Evolutionary conservation across 2,113 vertebrate species (phyloP).

Genomic region (Trichomycterus rosablanca): DNA sequence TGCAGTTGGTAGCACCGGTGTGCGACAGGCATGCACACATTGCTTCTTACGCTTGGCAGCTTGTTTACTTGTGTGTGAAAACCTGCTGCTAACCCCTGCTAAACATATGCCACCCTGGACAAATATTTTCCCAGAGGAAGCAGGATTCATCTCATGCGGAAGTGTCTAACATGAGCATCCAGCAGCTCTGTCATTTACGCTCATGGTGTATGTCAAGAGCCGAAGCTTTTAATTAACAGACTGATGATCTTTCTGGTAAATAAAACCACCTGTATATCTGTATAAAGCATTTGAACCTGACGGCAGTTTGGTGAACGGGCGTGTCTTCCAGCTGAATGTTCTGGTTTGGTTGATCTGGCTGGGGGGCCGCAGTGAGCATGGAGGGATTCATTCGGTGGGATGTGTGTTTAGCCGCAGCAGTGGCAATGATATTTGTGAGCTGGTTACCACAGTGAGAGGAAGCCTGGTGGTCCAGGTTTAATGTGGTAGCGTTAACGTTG

Average conservation of each 20-base stretch:
- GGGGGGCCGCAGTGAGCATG: conserved; percentile 15
- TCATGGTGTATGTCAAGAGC: conserved; percentile 28
- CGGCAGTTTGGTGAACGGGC: neutral
- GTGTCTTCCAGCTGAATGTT: neutral
- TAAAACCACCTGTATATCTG: conserved; percentile 11
- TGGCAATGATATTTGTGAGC: neutral
- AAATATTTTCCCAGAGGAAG: conserved; percentile 40
- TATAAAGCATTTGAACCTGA: neutral
- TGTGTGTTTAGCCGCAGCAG: conserved; percentile 21
- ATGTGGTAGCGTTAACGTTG: conserved; percentile 25
- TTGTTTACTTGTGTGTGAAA: conserved; percentile 30
- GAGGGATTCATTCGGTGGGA: conserved; percentile 13
- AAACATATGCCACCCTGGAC: conserved; percentile 22
- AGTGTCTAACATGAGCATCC: conserved; percentile 24
- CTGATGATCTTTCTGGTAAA: conserved; percentile 9
- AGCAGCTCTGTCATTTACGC: conserved; percentile 25
- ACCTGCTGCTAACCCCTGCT: conserved; percentile 24
- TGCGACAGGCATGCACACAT: neutral
- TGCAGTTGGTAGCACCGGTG: no score
- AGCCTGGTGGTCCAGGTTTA: conserved; percentile 36
- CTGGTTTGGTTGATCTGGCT: conserved; percentile 28
- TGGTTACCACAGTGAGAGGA: conserved; percentile 16
- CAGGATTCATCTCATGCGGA: conserved; percentile 16
- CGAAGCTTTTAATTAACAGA: conserved; percentile 33
- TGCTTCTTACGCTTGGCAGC: conserved; percentile 22